Base-by-base conservation (phyloP, 2,888 invertebrate genomes). In the Lucinisca nassula region DNA sequence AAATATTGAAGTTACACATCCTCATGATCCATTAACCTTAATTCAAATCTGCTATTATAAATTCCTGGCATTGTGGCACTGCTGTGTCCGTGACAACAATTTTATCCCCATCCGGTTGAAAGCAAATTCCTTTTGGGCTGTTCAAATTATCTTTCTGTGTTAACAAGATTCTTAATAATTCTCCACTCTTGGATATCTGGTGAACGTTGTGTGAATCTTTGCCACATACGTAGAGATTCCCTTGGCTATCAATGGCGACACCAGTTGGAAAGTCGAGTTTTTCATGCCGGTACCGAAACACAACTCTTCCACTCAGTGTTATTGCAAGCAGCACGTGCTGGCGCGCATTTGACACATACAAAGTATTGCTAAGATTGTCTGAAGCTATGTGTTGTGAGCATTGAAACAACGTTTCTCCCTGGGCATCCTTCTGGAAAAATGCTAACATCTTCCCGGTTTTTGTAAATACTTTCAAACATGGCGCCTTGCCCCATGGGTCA, bases 201-300 rank as follows among this genome's bases (percentile, higher is more conserved):
- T 90, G 90, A 2, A 90, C 79, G 51, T 90, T 90, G 37, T 83
- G 73, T 6, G 90, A 90, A 17, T 90, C 88, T 45, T 87, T 90
- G 0, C 90, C 90, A 75, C 88, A 88, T 1, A 90, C 79, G 76
- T 90, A 90, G 1, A 90, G 24, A n/a, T 88, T 80, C 0, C 88
- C 88, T 35, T 90, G 90, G 17, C 21, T 79, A 78, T 90, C 90
- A 12, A 84, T 78, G 24, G 81, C 70, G 0, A 90, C 75, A 0
- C 90, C 90, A 10, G 84, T 35, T 0, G 90, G 90, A n/a, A 49
- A 77, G 3, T 24, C 27, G 3, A 90, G 83, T 27, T 83, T 78
- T 27, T 80, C 85, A 70, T 88, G 84, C 3, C 49, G n/a, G 73
- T 90, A 90, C 21, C 87, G 76, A 74, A 90, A 90, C 35, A 35